Evolutionary conservation across 2,888 invertebrate species (phyloP).

Genomic region (Cosmorhoe ocellata): DNA sequence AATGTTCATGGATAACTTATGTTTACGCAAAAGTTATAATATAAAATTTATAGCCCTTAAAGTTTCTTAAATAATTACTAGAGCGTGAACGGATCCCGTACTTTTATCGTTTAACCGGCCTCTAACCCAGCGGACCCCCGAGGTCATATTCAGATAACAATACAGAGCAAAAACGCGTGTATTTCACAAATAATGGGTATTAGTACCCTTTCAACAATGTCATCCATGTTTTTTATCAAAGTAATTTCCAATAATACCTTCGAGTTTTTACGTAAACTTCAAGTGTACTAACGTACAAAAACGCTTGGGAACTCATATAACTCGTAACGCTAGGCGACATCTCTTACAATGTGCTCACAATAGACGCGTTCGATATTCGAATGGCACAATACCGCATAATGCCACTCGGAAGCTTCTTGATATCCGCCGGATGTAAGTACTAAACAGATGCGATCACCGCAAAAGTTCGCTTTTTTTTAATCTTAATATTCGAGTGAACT

Average conservation of each 20-base stretch:
- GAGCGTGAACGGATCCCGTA: no score
- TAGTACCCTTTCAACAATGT: constrained; percentile 8
- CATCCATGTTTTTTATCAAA: constrained; percentile 13
- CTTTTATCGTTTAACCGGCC: no score
- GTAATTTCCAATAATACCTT: constrained; percentile 18
- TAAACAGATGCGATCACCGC: constrained; percentile 65
- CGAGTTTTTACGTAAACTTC: constrained; percentile 24
- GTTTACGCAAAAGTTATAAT: no score
- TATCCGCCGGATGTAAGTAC: constrained; percentile 73
- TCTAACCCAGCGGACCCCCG: no score
- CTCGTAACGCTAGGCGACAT: constrained; percentile 57
- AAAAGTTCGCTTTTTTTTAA: constrained; percentile 49
- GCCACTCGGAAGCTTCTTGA: constrained; percentile 71
- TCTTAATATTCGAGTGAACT: constrained; percentile 51
- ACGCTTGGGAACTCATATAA: constrained; percentile 41
- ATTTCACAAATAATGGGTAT: neutral
- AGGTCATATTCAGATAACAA: no score
- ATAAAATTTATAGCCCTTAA: no score
- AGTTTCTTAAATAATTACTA: no score
- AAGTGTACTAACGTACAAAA: constrained; percentile 24
- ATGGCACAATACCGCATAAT: constrained; percentile 53
- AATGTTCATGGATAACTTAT: no score
- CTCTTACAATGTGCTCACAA: constrained; percentile 52
- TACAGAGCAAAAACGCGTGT: no score
- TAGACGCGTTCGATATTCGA: constrained; percentile 52